These are phyloP conservation scores for Rhea americana DNA, from an alignment of 2,113 vertebrate species.

Conservation along the genomic window DNA sequence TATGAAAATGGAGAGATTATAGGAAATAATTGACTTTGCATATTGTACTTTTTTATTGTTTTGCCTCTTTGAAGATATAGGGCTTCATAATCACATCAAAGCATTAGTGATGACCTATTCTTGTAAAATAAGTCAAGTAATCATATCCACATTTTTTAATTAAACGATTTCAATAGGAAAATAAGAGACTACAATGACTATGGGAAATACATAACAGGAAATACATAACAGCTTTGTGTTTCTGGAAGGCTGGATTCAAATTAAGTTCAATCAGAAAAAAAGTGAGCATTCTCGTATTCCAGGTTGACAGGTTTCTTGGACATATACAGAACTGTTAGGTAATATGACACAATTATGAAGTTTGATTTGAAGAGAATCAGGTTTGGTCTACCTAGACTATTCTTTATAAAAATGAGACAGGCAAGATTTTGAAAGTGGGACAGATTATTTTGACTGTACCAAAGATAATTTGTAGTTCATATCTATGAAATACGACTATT, in stretches of 20 bases:
- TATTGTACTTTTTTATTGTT: slow-evolving; percentile 42
- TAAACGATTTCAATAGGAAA: slow-evolving; percentile 19
- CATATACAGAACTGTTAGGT: neutral
- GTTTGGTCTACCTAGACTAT: neutral
- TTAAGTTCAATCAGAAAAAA: neutral
- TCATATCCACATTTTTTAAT: slow-evolving; percentile 61
- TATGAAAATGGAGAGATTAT: slow-evolving; percentile 59
- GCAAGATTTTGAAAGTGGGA: neutral
- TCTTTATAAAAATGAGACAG: neutral
- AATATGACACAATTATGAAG: neutral
- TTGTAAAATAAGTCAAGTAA: slow-evolving; percentile 62
- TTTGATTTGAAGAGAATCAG: neutral
- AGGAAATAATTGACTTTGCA: slow-evolving; percentile 55
- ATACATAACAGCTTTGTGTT: neutral
- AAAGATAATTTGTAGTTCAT: neutral
- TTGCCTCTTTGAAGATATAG: slow-evolving; percentile 51
- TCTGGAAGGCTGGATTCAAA: neutral
- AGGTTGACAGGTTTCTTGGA: neutral
- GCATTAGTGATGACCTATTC: slow-evolving; percentile 54
- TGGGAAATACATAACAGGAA: neutral
- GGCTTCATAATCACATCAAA: slow-evolving; percentile 59
- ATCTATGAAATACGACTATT: neutral
- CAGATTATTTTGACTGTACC: neutral
- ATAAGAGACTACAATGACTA: neutral
- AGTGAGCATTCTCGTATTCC: neutral